Evolutionary conservation across 2,113 vertebrate species (phyloP), one percentile per base, ranked within the genome.

Genomic region (Arenaria interpres): DNA sequence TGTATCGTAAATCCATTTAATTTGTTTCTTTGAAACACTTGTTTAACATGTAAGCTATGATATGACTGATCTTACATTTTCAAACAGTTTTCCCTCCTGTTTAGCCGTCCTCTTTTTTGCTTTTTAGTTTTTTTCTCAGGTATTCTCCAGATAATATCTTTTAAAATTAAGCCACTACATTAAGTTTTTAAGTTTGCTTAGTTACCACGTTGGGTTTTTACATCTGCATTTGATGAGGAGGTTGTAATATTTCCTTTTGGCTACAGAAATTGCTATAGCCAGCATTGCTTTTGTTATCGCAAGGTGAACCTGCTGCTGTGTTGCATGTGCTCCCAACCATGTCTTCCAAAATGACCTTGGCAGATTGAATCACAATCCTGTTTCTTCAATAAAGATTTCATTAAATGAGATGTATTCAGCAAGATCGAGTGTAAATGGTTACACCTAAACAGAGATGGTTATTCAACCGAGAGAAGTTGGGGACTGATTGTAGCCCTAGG

Each of bases 1-100:
- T 89, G 74, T n/a, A 41, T 91, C 92, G 86, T 93, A 96, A 96
- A 96, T 90, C 93, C 89, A 83, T 82, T 91, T 96, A 93, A 93
- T 92, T 93, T 95, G 32, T 95, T 97, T 77, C 62, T 90, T 93
- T 54, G 43, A 53, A 72, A 74, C 16, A 53, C 80, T 83, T 94
- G 23, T 57, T 93, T 95, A 90, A 90, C 71, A 64, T 94, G 23
- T 85, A 66, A 85, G 50, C 32, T 20, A 7, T 76, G 66, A 74
- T 83, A 56, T 28, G 81, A 56, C 28, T 79, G 50, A 53, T 54
- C 67, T 77, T 93, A 54, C 4, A 12, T 79, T 84, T 94, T 93
- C n/a, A 45, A 69, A 92, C 30, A 22, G 8, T 57, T 92, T 87
- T 62, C 12, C 69, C 9, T 85, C 46, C 21, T 39, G 4, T 21